phyloP scores from a whole-genome alignment of 2,888 invertebrate species.

The Lochmaea crataegi region DNA sequence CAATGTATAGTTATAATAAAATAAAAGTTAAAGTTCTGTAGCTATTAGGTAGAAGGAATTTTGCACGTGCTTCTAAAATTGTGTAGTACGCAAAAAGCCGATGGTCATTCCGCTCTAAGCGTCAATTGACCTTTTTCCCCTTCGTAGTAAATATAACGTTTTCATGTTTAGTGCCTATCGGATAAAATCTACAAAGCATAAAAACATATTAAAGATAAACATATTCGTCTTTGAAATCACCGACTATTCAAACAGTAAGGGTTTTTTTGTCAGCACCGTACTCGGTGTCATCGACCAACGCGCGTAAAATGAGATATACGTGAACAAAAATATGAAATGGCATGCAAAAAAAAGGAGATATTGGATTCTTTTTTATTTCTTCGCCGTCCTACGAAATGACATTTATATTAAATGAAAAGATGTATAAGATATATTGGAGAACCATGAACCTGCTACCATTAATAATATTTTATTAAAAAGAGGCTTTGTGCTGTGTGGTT shows the following conservation, averaged over 20 bases:
- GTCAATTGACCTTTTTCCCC: constrained; percentile 16
- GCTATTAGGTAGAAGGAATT: too few species aligned
- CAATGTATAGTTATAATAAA: too few species aligned
- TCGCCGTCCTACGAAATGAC: constrained; percentile 22
- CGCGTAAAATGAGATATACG: constrained; percentile 14
- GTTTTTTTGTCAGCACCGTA: constrained; percentile 16
- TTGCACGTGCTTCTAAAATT: not conserved
- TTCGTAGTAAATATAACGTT: constrained; percentile 22
- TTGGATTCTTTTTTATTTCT: constrained; percentile 20
- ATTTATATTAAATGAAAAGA: constrained; percentile 33
- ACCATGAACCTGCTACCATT: constrained; percentile 15
- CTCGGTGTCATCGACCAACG: not conserved
- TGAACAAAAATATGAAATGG: constrained; percentile 25
- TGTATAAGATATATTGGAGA: constrained; percentile 11
- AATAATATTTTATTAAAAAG: constrained; percentile 32
- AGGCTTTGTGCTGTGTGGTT: not conserved
- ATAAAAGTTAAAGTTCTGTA: too few species aligned
- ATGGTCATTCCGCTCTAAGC: not conserved
- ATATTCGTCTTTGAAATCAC: constrained; percentile 29
- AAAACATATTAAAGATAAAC: constrained; percentile 37
- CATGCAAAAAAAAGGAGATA: constrained; percentile 26
- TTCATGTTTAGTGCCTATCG: constrained; percentile 29
- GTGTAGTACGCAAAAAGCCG: not conserved
- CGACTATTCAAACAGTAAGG: constrained; percentile 24
- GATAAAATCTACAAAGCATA: constrained; percentile 33